Percentiles rank a stretch among this genome's conserved stretches.
Conservation (phyloP, 1,140 invertebrate genomes). For the Euwallacea similis region DNA sequence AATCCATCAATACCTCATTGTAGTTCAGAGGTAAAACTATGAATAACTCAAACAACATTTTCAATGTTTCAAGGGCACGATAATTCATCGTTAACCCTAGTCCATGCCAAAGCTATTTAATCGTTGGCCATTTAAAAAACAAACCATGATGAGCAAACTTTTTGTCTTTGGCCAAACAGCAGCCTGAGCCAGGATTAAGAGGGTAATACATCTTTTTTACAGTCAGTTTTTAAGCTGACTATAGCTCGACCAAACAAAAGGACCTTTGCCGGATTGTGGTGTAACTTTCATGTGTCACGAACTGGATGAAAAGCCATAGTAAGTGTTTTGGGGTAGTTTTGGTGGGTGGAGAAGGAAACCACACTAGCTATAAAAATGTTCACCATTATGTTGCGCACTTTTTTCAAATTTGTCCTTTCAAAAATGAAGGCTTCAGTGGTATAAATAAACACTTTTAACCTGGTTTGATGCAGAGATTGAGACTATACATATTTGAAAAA, state of each 20-base stretch:
- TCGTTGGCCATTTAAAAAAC: conserved; percentile 10
- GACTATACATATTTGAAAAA: neutral
- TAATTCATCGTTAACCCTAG: neutral
- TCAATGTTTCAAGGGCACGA: no score
- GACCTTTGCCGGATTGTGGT: neutral
- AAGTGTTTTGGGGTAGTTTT: no score
- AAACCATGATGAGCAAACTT: conserved; percentile 25
- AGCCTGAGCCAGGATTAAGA: conserved; percentile 21
- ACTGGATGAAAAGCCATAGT: no score
- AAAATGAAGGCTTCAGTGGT: no score
- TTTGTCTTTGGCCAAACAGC: conserved; percentile 14
- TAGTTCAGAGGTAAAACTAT: no score
- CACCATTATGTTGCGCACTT: no score
- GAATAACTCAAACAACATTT: no score
- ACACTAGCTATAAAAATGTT: no score
- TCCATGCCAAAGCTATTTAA: conserved; percentile 8
- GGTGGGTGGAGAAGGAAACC: no score
- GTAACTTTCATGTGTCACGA: neutral
- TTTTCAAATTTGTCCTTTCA: no score
- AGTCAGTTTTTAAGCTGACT: conserved; percentile 4
- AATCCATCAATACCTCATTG: no score
- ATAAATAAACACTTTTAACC: neutral
- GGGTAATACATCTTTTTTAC: conserved; percentile 34
- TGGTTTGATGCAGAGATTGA: neutral
- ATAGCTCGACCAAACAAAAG: conserved; percentile 3